Percentiles rank a stretch among this genome's conserved stretches.
phyloP scores from a whole-genome alignment of 2,888 invertebrate genomes.

The Hirudinaria manillensis region DNA sequence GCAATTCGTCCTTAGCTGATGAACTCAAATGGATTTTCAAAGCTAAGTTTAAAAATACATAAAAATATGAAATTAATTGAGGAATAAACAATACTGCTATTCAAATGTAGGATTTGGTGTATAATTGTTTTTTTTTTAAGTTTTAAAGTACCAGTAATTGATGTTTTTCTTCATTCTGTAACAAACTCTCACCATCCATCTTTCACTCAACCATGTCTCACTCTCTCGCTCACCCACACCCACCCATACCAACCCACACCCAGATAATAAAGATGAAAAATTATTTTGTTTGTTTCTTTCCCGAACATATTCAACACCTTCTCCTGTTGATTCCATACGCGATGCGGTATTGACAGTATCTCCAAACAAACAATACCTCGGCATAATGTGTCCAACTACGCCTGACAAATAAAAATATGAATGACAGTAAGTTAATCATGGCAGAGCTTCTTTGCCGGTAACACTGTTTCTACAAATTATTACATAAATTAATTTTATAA shows the following conservation, averaged over 20 bases:
- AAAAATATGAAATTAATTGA: not conserved
- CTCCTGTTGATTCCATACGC: constrained; percentile 35
- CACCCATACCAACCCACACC: too few relatives aligned
- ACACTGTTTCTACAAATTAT: not conserved
- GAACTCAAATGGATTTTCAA: constrained; percentile 27
- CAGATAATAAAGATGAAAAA: not conserved
- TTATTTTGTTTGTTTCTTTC: not conserved
- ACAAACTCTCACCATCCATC: too few relatives aligned
- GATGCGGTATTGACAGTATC: constrained; percentile 37
- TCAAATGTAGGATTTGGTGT: too few relatives aligned
- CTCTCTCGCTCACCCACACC: too few relatives aligned
- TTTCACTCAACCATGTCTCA: too few relatives aligned
- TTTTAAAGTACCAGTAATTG: too few relatives aligned
- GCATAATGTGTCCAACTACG: constrained; percentile 37
- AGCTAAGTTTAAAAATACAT: not conserved
- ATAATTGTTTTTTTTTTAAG: too few relatives aligned
- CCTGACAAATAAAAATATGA: constrained; percentile 5
- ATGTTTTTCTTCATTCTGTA: too few relatives aligned
- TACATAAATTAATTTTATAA: not conserved
- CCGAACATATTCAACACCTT: constrained; percentile 21
- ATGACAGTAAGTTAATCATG: not conserved
- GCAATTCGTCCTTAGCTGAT: constrained; percentile 1
- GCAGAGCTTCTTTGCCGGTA: too few relatives aligned
- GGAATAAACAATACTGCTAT: not conserved
- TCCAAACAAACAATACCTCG: constrained; percentile 37